Conservation (phyloP, 1,140 invertebrate species). For the Anthonomus grandis region DNA sequence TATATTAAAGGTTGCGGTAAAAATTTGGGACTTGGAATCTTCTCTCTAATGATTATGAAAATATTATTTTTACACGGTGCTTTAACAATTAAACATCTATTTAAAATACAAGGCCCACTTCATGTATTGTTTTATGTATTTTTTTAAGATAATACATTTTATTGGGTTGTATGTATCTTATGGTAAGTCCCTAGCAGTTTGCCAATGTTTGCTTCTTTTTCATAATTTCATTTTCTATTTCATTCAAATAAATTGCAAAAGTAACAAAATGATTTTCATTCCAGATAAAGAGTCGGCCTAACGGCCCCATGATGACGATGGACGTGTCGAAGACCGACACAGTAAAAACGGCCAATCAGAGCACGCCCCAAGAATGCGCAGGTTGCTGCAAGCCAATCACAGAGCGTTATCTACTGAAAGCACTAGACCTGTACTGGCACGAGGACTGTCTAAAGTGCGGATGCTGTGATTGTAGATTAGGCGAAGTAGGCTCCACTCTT, state of each 20-base stretch:
- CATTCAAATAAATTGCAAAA: background rate
- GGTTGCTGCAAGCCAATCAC: conserved; percentile 84
- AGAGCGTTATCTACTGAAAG: conserved; percentile 78
- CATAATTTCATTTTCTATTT: background rate
- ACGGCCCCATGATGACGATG: conserved; percentile 64
- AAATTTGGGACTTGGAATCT: no score
- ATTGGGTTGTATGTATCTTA: no score
- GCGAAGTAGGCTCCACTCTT: conserved; percentile 95
- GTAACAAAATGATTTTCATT: conserved; percentile 25
- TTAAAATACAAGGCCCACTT: no score
- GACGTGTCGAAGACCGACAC: conserved; percentile 57
- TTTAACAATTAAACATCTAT: no score
- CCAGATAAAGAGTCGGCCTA: conserved; percentile 45
- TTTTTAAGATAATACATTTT: no score
- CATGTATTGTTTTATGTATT: no score
- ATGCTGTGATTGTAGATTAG: conserved; percentile 94
- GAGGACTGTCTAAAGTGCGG: conserved; percentile 98
- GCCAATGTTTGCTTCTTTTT: background rate
- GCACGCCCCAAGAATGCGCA: conserved; percentile 67
- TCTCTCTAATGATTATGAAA: no score
- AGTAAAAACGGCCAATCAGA: conserved; percentile 27
- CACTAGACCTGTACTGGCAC: conserved; percentile 93
- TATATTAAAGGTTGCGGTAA: no score
- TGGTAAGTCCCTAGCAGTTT: no score
- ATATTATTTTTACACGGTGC: no score